Conservation (phyloP, 2,113 vertebrate species). For the Plectropomus leopardus region DNA sequence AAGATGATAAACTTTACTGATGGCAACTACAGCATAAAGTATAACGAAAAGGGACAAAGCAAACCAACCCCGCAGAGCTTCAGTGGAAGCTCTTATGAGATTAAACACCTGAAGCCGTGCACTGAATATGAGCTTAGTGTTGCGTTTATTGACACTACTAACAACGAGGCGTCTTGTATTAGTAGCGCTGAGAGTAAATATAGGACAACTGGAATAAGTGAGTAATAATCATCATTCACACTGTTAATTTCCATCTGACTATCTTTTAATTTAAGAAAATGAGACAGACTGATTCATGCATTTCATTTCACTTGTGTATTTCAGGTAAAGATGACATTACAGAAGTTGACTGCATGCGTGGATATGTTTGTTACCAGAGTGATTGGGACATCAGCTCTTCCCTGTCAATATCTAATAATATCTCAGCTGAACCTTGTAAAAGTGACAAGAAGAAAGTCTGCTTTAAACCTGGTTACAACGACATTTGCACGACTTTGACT, state of each 20-base stretch:
- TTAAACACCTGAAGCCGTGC: constrained; percentile 67
- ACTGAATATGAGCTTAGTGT: constrained; percentile 24
- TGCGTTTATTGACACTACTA: fast-evolving
- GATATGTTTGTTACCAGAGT: constrained; percentile 29
- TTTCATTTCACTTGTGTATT: constrained; percentile 28
- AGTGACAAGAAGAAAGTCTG: not conserved
- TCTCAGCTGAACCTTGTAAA: fast-evolving
- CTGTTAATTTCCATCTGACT: not conserved
- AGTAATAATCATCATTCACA: constrained; percentile 40
- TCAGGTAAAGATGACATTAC: not conserved
- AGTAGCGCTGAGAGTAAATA: fast-evolving
- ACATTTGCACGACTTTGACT: constrained; percentile 44
- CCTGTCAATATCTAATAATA: not conserved
- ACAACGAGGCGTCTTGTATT: fast-evolving
- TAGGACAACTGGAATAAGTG: fast-evolving
- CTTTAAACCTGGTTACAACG: not conserved
- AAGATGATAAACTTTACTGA: fast-evolving
- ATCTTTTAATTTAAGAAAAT: not conserved
- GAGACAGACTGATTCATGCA: not conserved
- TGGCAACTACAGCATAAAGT: fast-evolving
- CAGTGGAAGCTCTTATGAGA: fast-evolving
- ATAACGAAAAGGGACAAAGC: fast-evolving
- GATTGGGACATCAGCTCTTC: constrained; percentile 32
- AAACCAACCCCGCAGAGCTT: fast-evolving
- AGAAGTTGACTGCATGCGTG: fast-evolving